These are phyloP conservation scores for Diorhabda elongata DNA, from an alignment of 1,140 invertebrate genomes.

Conservation along the genomic window DNA sequence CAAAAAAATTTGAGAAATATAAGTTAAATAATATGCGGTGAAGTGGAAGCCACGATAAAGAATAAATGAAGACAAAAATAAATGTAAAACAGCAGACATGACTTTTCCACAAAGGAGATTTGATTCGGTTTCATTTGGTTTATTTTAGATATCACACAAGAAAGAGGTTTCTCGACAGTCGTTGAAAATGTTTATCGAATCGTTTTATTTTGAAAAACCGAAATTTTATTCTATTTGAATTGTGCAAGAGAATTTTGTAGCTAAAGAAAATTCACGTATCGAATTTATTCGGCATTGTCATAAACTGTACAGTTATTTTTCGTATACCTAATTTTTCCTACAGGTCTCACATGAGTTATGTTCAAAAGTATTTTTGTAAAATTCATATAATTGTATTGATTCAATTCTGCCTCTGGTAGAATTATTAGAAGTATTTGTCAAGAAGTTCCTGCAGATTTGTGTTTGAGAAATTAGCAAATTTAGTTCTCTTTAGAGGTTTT, in stretches of 20 bases:
- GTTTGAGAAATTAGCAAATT: too few relatives aligned
- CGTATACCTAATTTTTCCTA: too few relatives aligned
- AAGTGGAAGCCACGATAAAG: conserved; percentile 26
- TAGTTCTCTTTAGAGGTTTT: too few relatives aligned
- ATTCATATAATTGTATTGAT: too few relatives aligned
- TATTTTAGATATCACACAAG: background rate
- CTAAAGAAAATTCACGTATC: background rate
- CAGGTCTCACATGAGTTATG: too few relatives aligned
- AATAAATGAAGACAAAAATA: conserved; percentile 29
- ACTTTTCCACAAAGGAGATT: conserved; percentile 24
- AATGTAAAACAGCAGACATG: conserved; percentile 25
- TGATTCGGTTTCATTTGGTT: conserved; percentile 28
- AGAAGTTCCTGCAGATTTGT: too few relatives aligned
- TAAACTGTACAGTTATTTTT: too few relatives aligned
- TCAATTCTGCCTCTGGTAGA: too few relatives aligned
- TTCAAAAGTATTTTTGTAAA: too few relatives aligned
- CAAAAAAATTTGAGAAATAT: background rate
- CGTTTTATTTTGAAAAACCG: conserved; percentile 2
- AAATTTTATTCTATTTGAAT: background rate
- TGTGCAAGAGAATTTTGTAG: background rate
- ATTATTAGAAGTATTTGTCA: too few relatives aligned
- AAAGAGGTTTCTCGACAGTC: conserved; percentile 1
- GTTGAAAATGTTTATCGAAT: conserved; percentile 3
- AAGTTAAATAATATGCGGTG: conserved; percentile 5
- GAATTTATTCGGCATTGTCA: background rate